Conservation (phyloP, 1,140 invertebrate genomes). For the Drosophila parvula region DNA sequence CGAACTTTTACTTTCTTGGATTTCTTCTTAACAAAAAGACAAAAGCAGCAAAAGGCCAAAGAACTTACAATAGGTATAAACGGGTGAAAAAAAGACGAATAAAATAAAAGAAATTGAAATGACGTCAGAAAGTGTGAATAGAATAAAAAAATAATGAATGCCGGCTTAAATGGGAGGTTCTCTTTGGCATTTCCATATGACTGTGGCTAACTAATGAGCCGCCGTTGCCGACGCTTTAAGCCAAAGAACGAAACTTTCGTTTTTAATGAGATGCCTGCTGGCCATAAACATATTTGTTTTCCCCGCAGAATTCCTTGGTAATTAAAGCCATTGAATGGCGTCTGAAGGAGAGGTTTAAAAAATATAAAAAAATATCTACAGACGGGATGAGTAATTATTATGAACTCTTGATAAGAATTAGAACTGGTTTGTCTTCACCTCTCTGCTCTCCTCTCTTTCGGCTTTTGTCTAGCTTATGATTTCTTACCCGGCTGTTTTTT, state of each 20-base stretch:
- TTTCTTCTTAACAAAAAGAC: slow-evolving; percentile 2
- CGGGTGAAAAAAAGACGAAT: slow-evolving; percentile 8
- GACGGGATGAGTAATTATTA: slow-evolving; percentile 74
- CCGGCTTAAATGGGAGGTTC: slow-evolving; percentile 47
- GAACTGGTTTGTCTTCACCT: slow-evolving; percentile 63
- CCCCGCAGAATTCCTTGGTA: slow-evolving; percentile 63
- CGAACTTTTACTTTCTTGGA: slow-evolving; percentile 53
- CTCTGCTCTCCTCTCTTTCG: slow-evolving; percentile 18
- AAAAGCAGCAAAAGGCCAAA: slow-evolving; percentile 43
- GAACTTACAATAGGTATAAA: slow-evolving; percentile 20
- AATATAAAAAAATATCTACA: background rate
- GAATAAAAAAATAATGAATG: slow-evolving; percentile 25
- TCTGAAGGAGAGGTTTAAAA: slow-evolving; percentile 7
- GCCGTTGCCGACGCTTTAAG: slow-evolving; percentile 8
- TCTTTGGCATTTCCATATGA: slow-evolving; percentile 49
- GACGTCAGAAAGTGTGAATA: slow-evolving; percentile 26
- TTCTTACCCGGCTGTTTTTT: slow-evolving; percentile 35
- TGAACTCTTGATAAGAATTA: slow-evolving; percentile 75
- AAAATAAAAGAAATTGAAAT: slow-evolving; percentile 35
- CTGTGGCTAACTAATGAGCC: slow-evolving; percentile 71
- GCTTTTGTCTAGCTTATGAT: slow-evolving; percentile 43
- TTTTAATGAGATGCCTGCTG: slow-evolving; percentile 72
- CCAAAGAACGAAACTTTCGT: slow-evolving; percentile 68
- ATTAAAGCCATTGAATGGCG: slow-evolving; percentile 73
- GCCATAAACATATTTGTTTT: slow-evolving; percentile 52